Evolutionary conservation across 2,113 vertebrate species (phyloP).

Genomic region (Rhagologus leucostigma): DNA sequence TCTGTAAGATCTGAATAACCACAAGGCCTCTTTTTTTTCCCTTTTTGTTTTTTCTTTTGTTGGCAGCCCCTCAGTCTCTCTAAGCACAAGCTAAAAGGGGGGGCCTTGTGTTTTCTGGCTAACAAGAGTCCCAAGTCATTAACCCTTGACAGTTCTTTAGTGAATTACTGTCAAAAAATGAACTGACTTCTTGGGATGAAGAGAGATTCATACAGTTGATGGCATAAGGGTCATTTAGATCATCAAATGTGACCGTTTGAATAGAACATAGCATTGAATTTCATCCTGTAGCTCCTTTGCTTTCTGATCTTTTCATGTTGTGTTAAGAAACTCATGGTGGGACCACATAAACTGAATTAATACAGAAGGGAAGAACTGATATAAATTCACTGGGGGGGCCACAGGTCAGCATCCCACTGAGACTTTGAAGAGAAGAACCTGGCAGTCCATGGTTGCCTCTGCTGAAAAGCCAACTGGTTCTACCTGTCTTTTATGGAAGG

Average conservation of each 20-base stretch:
- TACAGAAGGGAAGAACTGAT: background rate
- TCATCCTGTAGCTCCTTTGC: background rate
- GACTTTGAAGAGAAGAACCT: background rate
- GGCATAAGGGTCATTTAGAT: background rate
- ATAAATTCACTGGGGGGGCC: background rate
- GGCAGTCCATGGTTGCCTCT: background rate
- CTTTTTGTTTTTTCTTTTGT: background rate
- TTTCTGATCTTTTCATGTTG: background rate
- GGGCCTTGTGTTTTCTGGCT: background rate
- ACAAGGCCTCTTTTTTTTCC: background rate
- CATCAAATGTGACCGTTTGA: background rate
- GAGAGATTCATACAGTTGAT: background rate
- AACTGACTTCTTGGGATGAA: background rate
- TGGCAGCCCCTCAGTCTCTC: background rate
- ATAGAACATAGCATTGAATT: background rate
- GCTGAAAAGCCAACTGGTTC: background rate
- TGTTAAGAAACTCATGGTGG: background rate
- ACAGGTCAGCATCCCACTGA: background rate
- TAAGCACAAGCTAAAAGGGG: background rate
- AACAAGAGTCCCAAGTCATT: background rate
- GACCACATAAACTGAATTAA: background rate
- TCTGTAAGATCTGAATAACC: background rate
- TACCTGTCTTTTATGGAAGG: background rate
- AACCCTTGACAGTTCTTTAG: background rate
- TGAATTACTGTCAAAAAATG: background rate